Percentiles rank a stretch among this genome's conserved stretches.
Conservation (phyloP, 2,888 invertebrate genomes). For the Portevinia maculata region DNA sequence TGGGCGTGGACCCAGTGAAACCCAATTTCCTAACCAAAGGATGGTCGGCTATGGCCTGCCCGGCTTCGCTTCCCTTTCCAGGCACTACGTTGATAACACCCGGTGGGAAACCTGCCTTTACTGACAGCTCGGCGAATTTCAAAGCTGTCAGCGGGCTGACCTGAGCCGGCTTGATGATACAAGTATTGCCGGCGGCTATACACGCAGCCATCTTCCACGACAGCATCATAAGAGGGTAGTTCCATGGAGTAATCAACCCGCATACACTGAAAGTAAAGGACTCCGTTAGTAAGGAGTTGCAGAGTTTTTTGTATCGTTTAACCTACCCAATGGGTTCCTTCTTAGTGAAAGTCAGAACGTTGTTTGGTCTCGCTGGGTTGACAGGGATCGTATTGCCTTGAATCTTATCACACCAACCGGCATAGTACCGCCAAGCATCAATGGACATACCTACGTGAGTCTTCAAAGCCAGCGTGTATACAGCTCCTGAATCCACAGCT, state of each 20-base stretch:
- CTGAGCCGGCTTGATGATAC: conserved; percentile 97
- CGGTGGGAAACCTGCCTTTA: conserved; percentile 95
- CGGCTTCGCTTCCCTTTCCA: conserved; percentile 91
- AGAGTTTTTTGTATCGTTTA: neutral
- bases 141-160: conserved; percentile 96
- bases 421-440: conserved; percentile 98
- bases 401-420: conserved; percentile 98
- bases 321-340: conserved; percentile 94
- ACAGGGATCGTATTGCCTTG: conserved; percentile 96
- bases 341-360: conserved; percentile 93
- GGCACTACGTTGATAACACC: conserved; percentile 97
- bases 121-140: conserved; percentile 96
- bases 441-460: conserved; percentile 99
- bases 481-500: conserved; percentile 96
- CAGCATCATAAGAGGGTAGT: conserved; percentile 99
- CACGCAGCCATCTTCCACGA: conserved; percentile 99
- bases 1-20: conserved; percentile 97
- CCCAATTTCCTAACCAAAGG: conserved; percentile 94
- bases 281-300: neutral
- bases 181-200: conserved; percentile 97
- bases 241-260: conserved; percentile 97
- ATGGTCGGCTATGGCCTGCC: conserved; percentile 94
- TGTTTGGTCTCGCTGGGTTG: conserved; percentile 94
- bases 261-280: conserved; percentile 87
- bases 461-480: conserved; percentile 97